Percentiles rank a stretch among this genome's conserved stretches.
These are phyloP conservation scores for Crossocerus cetratus DNA, from an alignment of 2,888 invertebrate genomes.

Conservation along the genomic window DNA sequence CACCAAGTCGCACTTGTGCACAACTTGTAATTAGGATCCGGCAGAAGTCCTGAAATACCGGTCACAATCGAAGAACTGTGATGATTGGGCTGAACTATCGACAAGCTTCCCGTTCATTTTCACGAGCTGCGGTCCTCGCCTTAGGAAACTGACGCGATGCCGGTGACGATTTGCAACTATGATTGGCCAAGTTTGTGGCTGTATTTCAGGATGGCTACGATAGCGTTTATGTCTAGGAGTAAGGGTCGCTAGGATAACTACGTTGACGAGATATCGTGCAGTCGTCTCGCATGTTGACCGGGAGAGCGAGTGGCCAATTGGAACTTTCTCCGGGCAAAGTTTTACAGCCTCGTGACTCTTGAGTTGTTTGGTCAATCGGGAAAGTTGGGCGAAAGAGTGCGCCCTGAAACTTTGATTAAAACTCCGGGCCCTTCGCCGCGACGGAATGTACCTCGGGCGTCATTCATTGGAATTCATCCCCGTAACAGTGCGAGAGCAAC, in stretches of 20 bases:
- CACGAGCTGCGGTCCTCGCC: too few species aligned
- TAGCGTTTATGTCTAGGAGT: neutral
- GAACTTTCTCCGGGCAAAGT: neutral
- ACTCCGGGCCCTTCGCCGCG: neutral
- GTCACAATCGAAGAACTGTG: too few species aligned
- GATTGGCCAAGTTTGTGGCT: neutral
- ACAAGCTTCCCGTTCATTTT: too few species aligned
- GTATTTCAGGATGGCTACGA: conserved; percentile 2
- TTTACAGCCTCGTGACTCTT: neutral
- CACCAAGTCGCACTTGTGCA: neutral
- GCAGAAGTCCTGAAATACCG: neutral
- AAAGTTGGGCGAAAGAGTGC: neutral
- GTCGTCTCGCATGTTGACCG: conserved; percentile 4
- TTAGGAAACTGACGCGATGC: too few species aligned
- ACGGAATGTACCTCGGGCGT: too few species aligned
- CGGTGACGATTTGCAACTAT: too few species aligned
- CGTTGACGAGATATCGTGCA: neutral
- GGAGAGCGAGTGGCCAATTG: neutral
- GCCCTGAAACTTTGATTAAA: neutral
- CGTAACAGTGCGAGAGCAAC: neutral
- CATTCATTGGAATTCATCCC: neutral
- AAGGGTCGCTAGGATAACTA: neutral
- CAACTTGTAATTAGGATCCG: neutral
- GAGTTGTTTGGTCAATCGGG: neutral
- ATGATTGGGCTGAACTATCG: too few species aligned